phyloP scores from a whole-genome alignment of 2,888 invertebrate genomes.

The Cryptocheilus praepositus region DNA sequence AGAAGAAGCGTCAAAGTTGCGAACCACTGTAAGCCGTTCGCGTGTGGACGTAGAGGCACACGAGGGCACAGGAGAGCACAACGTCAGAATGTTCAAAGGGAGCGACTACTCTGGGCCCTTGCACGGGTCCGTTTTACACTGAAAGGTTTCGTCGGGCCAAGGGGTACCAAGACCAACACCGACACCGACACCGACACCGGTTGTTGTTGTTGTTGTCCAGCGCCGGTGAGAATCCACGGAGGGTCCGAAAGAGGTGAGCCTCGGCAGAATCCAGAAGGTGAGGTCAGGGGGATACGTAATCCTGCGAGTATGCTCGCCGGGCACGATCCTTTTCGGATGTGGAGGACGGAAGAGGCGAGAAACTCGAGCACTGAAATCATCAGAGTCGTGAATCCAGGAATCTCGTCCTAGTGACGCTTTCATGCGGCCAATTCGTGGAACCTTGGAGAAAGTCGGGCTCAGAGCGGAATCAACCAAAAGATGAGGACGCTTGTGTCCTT shows the following conservation, averaged over 20 bases:
- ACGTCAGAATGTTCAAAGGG: slow-evolving; percentile 36
- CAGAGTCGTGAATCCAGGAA: too few species aligned
- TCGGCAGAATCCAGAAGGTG: slow-evolving; percentile 45
- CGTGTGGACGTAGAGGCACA: slow-evolving; percentile 10
- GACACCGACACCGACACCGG: background rate
- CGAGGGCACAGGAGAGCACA: slow-evolving; percentile 13
- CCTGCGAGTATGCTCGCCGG: slow-evolving; percentile 61
- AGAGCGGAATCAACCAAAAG: too few species aligned
- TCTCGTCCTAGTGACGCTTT: too few species aligned
- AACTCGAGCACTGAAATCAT: too few species aligned
- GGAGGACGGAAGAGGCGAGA: too few species aligned
- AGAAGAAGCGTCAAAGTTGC: slow-evolving; percentile 1
- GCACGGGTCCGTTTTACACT: slow-evolving; percentile 27
- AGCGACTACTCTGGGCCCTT: slow-evolving; percentile 20
- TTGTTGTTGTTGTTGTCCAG: slow-evolving; percentile 7
- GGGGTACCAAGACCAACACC: slow-evolving; percentile 24
- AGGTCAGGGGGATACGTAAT: slow-evolving; percentile 65
- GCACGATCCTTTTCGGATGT: slow-evolving; percentile 68
- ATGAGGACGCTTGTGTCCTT: too few species aligned
- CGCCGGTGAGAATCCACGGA: slow-evolving; percentile 13
- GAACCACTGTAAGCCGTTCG: slow-evolving; percentile 27
- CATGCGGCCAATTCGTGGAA: too few species aligned
- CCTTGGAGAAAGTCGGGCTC: too few species aligned
- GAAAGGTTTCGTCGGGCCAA: background rate
- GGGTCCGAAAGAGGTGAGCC: slow-evolving; percentile 36